phyloP scores from a whole-genome alignment of 2,888 invertebrate species.

The Mimas tiliae region DNA sequence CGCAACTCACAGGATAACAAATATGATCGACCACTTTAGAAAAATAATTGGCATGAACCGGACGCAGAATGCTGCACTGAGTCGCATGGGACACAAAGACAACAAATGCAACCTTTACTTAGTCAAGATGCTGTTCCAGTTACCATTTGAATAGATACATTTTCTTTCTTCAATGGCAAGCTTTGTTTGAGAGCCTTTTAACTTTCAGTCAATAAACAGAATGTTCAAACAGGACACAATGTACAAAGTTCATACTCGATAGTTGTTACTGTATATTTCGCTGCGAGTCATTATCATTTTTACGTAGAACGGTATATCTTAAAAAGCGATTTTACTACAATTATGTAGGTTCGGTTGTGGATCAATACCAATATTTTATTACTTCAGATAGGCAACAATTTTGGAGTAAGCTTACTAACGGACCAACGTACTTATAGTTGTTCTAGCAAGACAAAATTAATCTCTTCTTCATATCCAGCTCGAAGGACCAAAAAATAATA shows the following conservation, averaged over 20 bases:
- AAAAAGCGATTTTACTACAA: too few relatives aligned
- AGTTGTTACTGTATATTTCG: background rate
- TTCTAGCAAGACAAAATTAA: too few relatives aligned
- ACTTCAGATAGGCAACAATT: too few relatives aligned
- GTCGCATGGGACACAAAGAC: constrained; percentile 41
- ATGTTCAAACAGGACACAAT: background rate
- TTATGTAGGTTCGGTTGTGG: too few relatives aligned
- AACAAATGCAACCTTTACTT: constrained; percentile 37
- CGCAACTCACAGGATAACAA: constrained; percentile 3
- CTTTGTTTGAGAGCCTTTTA: constrained; percentile 33
- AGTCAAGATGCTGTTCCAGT: constrained; percentile 43
- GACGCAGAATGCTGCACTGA: background rate
- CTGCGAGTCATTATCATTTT: too few relatives aligned
- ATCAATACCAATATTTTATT: too few relatives aligned
- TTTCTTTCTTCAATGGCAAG: constrained; percentile 41
- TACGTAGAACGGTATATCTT: too few relatives aligned
- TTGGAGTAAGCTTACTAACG: too few relatives aligned
- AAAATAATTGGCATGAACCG: constrained; percentile 53
- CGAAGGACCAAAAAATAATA: too few relatives aligned
- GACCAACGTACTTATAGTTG: too few relatives aligned
- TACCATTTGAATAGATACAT: constrained; percentile 35
- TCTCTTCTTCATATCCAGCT: too few relatives aligned
- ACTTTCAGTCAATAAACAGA: constrained; percentile 3
- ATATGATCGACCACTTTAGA: constrained; percentile 34
- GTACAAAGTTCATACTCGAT: too few relatives aligned